Base-by-base conservation (phyloP, 2,888 invertebrate species). In the Bembecia ichneumoniformis region DNA sequence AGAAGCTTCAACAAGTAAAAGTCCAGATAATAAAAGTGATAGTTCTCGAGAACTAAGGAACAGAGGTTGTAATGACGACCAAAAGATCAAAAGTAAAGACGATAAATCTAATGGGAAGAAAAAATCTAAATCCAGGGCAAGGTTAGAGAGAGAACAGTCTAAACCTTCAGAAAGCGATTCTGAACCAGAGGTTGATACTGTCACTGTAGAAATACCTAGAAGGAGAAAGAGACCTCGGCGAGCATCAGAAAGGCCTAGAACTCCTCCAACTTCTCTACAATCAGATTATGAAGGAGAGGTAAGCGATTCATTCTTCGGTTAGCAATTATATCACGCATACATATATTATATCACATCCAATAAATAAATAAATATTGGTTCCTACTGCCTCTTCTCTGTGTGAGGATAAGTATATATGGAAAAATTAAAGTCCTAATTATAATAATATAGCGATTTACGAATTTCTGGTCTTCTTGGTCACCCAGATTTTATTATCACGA, bases 161-260 rank as follows among this genome's bases (percentile, higher is more conserved):
- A 86, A 87, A 49, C 88, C 87, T 34, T 87, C 88, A 20, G 87
- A 87, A 52, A 87, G 76, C 56, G 88, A 88, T 55, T 78, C 86
- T 0, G 87, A 87, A 50, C 80, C 64, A 11, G 87, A 87, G 45
- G 77, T 87, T 0, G 87, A 86, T 58, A 88, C 87, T 0, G 82
- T 88, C 1, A 88, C 88, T 10, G 87, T 88, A 1, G 88, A 88
- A 53, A 87, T 88, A 61, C 88, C 88, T 0, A 75, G 84, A 51
- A 67, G 88, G 63, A 66, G 82, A 46, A 88, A 88, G 59, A 71
- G 84, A 52, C 81, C 78, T 0, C 67, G 86, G 46, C 68, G 82
- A 49, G 71, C 78, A 1, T 84, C 87, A 1, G 88, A 88, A 55
- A 82, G 74, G 53, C 87, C 87, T 1, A 74, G 77, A 56, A 86